Evolutionary conservation across 2,797 vertebrate species (phyloP).

Genomic region (Pangasius krempfi): DNA sequence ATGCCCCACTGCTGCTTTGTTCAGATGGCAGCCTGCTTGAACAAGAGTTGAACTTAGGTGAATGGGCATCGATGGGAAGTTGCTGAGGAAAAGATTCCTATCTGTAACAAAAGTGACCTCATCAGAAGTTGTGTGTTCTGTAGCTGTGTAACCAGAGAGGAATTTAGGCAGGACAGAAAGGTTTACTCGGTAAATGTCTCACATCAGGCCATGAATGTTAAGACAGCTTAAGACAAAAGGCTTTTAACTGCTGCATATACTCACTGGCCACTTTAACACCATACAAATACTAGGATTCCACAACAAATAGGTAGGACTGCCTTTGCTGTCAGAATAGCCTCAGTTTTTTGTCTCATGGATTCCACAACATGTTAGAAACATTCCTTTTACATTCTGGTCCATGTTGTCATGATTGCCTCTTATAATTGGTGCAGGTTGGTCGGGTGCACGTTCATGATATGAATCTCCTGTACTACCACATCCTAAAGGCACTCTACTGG

Average conservation of each 20-base stretch:
- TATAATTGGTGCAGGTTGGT: not conserved
- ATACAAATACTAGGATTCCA: not conserved
- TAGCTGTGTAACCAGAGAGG: conserved; percentile 62
- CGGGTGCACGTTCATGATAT: not conserved
- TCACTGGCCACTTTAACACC: not conserved
- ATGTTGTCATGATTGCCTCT: not conserved
- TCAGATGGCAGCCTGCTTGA: conserved; percentile 29
- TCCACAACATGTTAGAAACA: not conserved
- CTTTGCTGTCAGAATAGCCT: not conserved
- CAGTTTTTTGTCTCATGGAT: not conserved
- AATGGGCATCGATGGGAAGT: conserved; percentile 38
- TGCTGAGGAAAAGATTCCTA: conserved; percentile 43
- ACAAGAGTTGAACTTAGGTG: conserved; percentile 21
- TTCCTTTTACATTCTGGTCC: conserved; percentile 5
- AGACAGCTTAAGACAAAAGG: conserved; percentile 22
- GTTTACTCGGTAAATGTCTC: conserved; percentile 69
- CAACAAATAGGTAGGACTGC: not conserved
- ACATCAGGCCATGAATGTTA: conserved; percentile 52
- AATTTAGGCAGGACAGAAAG: conserved; percentile 60
- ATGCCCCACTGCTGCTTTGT: conserved; percentile 24
- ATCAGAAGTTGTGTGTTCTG: conserved; percentile 42
- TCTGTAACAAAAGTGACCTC: conserved; percentile 48
- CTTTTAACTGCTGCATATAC: conserved; percentile 12
- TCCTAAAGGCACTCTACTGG: not conserved
- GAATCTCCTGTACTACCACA: not conserved